Conservation (phyloP, 2,113 vertebrate genomes). For the Charadrius vociferus region DNA sequence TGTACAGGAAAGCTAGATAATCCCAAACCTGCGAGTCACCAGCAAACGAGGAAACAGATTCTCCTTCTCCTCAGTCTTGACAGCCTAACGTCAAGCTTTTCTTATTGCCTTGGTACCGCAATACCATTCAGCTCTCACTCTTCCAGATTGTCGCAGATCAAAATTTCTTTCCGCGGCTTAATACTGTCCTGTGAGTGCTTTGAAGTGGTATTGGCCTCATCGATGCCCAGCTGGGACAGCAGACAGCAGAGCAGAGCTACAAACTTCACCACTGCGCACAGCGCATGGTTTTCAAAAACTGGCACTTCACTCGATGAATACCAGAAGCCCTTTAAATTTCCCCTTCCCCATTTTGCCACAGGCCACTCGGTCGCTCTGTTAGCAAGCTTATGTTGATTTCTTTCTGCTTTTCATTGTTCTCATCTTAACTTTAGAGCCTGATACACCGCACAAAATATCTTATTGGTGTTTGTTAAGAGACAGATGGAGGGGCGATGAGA, state of each 20-base stretch:
- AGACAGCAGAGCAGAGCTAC: neutral
- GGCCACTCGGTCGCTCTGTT: accelerated
- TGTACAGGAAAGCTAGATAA: neutral
- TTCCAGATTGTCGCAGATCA: neutral
- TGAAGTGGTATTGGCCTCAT: neutral
- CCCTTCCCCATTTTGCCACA: accelerated
- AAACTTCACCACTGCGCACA: accelerated
- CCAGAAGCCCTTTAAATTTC: neutral
- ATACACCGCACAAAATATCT: neutral
- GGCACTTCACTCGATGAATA: accelerated
- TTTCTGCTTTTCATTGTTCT: neutral
- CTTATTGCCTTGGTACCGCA: neutral
- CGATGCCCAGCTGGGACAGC: neutral
- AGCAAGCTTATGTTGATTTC: neutral
- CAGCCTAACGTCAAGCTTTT: neutral
- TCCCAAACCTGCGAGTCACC: neutral
- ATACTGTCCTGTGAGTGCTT: neutral
- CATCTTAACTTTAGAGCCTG: neutral
- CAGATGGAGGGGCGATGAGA: neutral
- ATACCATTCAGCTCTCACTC: accelerated
- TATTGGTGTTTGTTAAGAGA: neutral
- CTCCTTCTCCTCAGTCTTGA: neutral
- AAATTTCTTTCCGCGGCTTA: neutral
- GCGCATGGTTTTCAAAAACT: accelerated
- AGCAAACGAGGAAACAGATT: neutral